Evolutionary conservation across 1,140 invertebrate species (phyloP), one percentile per base, ranked within the genome.

Genomic region (Danaus plexippus): DNA sequence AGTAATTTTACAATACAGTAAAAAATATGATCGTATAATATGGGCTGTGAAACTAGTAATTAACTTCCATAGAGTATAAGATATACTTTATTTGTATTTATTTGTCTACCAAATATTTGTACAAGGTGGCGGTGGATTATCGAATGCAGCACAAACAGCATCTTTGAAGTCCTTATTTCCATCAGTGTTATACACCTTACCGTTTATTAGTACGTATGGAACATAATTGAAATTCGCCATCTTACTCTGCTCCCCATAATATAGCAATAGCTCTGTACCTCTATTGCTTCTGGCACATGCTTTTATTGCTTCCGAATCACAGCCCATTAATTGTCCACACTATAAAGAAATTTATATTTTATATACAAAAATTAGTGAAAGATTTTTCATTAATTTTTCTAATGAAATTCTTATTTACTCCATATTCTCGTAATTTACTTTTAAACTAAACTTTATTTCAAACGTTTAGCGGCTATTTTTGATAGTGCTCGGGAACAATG

Each of bases 121-220:
- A 43, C 60, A 61, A n/a, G 54, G 54, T 1, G 54, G 60, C 1
- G 60, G 60, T 40, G 50, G 11, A 11, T 43, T 32, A 6, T 32
- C 4, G 11, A 61, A 61, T 9, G 66, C 65, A n/a, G 43, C 57
- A 49, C 78, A 84, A 22, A 84, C 55, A 13, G 68, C 63, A 43
- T 54, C 46, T 53, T 72, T 60, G 13, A 84, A 73, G 41, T 71
- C 22, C 22, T 32, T 54, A 8, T 51, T 43, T 0, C 53, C 57
- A 9, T 54, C n/a, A 32, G 22, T 32, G 7, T 32, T 32, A 46
- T 58, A 60, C 12, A 60, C 52, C 10, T 54, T 58, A 6, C 70
- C 69, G 45, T 84, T 82, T 9, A 82, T 61, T 3, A 82, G 57
- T 44, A 79, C 54, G 42, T 71, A 79, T 8, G 80, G 80, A 6